Base-by-base conservation (phyloP, 2,797 vertebrate genomes). In the Hoplostethus mediterraneus region DNA sequence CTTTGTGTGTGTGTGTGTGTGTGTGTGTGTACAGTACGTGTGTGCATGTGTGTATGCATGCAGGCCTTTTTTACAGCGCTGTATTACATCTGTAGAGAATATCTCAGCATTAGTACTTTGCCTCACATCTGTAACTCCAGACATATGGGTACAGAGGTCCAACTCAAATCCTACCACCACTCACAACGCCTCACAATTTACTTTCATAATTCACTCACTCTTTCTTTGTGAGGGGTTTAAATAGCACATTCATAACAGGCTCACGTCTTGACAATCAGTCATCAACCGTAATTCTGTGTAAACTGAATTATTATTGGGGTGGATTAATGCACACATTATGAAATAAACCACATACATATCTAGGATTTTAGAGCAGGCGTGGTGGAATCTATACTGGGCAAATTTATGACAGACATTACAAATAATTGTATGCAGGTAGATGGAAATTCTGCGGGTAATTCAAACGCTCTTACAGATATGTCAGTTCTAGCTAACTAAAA, bases 271-370 rank as follows among this genome's bases (percentile, higher is more conserved):
- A 48, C 31, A 66, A 76, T 73, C 67, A 38, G 16, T 73, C 31
- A 16, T 11, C 9, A 17, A 11, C 36, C 14, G 10, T 87, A 73
- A 88, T 81, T 80, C 68, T 54, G 13, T 40, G 40, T 48, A 51
- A 53, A 71, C 3, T 66, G 3, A 72, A 44, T 71, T 49, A 31
- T 71, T 48, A 71, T 16, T 66, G 5, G 21, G 31, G 36, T 40
- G 71, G 53, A 79, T 86, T 66, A 73, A 71, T 77, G 10, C 40
- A 12, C 48, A 74, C 67, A 78, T 86, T 59, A 76, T 33, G 10
- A 57, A 47, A 42, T 5, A 74, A 77, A 66, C 73, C 64, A 51
- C 57, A 80, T 65, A 2, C 8, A 14, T 57, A 57, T 48, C 14
- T 64, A n/a, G 61, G 36, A 56, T 63, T 81, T 83, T 42, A 56